A percentile compares a stretch with the other conserved stretches of the same genome.
Evolutionary conservation across 2,888 invertebrate genomes (phyloP).

Genomic region (Molorchus minor): DNA sequence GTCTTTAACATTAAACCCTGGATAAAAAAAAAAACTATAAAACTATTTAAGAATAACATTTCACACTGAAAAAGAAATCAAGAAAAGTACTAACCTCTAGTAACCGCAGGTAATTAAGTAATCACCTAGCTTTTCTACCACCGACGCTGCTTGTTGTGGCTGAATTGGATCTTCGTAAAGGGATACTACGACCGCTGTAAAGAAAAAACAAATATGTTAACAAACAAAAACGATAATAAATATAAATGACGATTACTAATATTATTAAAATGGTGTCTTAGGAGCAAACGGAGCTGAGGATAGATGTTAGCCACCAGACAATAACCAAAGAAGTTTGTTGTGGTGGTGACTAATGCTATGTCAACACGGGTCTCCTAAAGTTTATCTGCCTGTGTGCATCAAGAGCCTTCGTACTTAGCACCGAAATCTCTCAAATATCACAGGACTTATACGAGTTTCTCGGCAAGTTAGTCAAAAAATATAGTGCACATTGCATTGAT

Average conservation of each 20-base stretch:
- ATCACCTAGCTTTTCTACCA: slow-evolving; percentile 97
- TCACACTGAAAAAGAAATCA: not conserved
- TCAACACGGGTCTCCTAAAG: slow-evolving; percentile 52
- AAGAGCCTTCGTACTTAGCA: slow-evolving; percentile 47
- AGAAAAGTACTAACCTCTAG: slow-evolving; percentile 72
- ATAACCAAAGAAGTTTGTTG: slow-evolving; percentile 31
- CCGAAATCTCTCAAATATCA: slow-evolving; percentile 51
- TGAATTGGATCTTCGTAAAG: slow-evolving; percentile 96
- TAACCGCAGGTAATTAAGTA: slow-evolving; percentile 97
- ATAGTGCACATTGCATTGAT: not conserved
- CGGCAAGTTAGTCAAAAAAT: not conserved
- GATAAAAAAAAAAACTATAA: too few relatives aligned
- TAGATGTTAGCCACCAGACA: slow-evolving; percentile 39
- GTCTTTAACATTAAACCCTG: too few relatives aligned
- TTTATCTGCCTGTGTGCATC: slow-evolving; percentile 55
- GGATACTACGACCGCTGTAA: slow-evolving; percentile 91
- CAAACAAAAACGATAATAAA: not conserved
- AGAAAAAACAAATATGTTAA: slow-evolving; percentile 54
- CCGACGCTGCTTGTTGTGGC: slow-evolving; percentile 95
- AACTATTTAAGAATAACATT: too few relatives aligned
- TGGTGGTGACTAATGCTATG: slow-evolving; percentile 41
- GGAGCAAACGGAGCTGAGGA: slow-evolving; percentile 52
- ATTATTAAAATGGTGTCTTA: slow-evolving; percentile 39
- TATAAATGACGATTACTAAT: too few relatives aligned
- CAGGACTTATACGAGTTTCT: slow-evolving; percentile 20